Percentiles rank a stretch among this genome's conserved stretches.
Evolutionary conservation across 2,113 vertebrate genomes (phyloP).

Genomic region (Brienomyrus brachyistius): DNA sequence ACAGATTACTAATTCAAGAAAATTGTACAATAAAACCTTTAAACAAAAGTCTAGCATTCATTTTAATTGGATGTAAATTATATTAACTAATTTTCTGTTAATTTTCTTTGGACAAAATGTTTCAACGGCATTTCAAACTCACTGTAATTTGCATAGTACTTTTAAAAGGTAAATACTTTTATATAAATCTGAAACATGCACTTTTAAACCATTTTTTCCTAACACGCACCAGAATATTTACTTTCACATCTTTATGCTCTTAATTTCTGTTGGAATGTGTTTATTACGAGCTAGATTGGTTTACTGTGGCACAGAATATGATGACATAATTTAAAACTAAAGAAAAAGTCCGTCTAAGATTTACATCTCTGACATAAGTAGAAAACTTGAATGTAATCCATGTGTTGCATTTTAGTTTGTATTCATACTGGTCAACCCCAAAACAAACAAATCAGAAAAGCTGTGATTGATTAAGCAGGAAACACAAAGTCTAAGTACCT

Average conservation of each 20-base stretch:
- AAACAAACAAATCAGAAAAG: neutral
- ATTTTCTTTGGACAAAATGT: neutral
- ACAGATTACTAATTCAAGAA: neutral
- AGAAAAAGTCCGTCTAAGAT: neutral
- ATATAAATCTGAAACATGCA: neutral
- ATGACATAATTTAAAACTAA: neutral
- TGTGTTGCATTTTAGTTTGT: neutral
- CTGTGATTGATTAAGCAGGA: constrained; percentile 16
- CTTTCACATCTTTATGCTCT: neutral
- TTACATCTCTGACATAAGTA: neutral
- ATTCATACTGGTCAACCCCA: neutral
- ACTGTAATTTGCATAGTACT: neutral
- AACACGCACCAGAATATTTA: neutral
- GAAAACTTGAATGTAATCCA: neutral
- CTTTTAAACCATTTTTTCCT: neutral
- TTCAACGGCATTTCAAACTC: neutral
- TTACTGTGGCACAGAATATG: neutral
- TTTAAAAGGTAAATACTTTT: neutral
- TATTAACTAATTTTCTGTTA: neutral
- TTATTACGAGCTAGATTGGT: neutral
- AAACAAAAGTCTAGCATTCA: neutral
- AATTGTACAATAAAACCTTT: neutral
- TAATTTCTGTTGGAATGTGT: neutral
- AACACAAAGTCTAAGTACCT: constrained; percentile 20
- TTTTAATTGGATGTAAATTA: neutral